These are phyloP conservation scores for Babylonia areolata DNA, from an alignment of 1,140 invertebrate species.

Conservation along the genomic window DNA sequence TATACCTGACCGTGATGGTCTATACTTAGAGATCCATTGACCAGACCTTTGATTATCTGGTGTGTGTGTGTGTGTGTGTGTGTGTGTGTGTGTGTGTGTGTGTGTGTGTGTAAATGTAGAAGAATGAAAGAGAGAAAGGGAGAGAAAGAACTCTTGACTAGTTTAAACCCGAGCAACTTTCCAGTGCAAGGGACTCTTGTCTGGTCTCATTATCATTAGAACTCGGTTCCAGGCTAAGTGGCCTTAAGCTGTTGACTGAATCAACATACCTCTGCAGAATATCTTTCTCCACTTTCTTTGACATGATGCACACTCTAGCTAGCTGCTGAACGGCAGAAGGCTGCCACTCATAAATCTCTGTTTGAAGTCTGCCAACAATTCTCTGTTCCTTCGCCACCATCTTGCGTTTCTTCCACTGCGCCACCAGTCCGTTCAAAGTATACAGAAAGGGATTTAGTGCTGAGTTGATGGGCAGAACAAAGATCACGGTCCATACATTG, in stretches of 20 bases:
- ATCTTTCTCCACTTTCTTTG: neutral
- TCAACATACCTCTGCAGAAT: neutral
- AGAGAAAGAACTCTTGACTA: no score
- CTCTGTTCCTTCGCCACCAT: neutral
- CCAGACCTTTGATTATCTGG: no score
- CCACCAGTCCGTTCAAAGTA: slow-evolving; percentile 39
- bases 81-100: no score
- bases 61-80: no score
- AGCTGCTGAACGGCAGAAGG: neutral
- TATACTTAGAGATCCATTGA: no score
- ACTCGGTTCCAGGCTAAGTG: neutral
- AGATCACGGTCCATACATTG: slow-evolving; percentile 52
- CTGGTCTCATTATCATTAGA: neutral
- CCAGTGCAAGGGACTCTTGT: no score
- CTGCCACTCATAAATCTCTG: neutral
- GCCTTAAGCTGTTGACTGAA: neutral
- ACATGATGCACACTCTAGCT: neutral
- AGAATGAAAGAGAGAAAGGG: no score
- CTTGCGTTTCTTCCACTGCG: neutral
- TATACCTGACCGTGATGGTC: no score
- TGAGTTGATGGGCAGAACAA: slow-evolving; percentile 54
- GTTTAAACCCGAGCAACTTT: no score
- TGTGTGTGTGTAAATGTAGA: no score
- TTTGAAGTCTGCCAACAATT: neutral
- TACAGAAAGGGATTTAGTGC: slow-evolving; percentile 58